Percentiles rank a stretch among this genome's conserved stretches.
Evolutionary conservation across 2,888 invertebrate genomes (phyloP).

Genomic region (Conistra vaccinii): DNA sequence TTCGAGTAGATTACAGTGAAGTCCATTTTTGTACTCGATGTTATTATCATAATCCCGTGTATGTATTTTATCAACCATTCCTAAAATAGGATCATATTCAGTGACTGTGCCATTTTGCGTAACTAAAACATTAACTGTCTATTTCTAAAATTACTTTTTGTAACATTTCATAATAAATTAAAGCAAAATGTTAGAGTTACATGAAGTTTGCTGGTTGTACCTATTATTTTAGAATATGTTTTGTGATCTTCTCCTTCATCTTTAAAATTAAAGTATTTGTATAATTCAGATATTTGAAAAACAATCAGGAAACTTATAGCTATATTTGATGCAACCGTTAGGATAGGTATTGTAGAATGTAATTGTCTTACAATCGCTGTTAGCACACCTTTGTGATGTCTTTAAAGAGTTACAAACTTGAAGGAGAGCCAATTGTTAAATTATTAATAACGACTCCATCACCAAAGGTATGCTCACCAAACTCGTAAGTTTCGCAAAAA

Average conservation of each 20-base stretch:
- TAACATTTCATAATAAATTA: not conserved
- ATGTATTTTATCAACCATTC: constrained; percentile 40
- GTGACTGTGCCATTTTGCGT: constrained; percentile 36
- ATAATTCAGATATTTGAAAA: not conserved
- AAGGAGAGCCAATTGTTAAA: not conserved
- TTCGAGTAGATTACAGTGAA: constrained; percentile 20
- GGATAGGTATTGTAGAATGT: constrained; percentile 57
- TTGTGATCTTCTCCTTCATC: no score
- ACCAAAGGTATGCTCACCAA: constrained; percentile 44
- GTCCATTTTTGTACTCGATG: constrained; percentile 27
- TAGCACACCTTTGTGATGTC: constrained; percentile 32
- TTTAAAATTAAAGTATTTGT: not conserved
- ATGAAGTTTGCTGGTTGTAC: constrained; percentile 44
- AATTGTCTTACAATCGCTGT: constrained; percentile 42
- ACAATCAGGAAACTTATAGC: constrained; percentile 51
- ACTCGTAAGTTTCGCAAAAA: constrained; percentile 36
- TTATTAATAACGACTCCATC: not conserved
- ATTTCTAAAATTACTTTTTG: not conserved
- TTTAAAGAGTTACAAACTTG: not conserved
- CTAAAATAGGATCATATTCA: constrained; percentile 15
- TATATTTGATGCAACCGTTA: constrained; percentile 47
- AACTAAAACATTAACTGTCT: not conserved
- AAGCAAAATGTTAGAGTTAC: constrained; percentile 40
- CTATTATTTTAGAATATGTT: not conserved
- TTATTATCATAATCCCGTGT: constrained; percentile 37